These are phyloP conservation scores for Edolisoma coerulescens DNA, from an alignment of 2,113 vertebrate species.

Conservation along the genomic window DNA sequence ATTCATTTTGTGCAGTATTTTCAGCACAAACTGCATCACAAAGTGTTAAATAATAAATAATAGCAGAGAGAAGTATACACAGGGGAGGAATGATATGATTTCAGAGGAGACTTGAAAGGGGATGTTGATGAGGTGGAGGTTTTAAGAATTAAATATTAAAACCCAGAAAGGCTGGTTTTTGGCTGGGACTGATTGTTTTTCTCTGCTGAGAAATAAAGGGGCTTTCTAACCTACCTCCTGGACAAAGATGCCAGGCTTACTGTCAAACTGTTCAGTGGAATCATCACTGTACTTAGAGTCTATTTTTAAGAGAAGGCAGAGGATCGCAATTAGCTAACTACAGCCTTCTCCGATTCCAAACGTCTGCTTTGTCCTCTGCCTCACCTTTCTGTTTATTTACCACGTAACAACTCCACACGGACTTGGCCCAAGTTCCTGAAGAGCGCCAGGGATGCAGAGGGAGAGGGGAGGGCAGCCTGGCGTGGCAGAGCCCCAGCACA, in stretches of 20 bases:
- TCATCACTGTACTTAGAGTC: conserved; percentile 20
- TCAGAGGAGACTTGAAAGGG: conserved; percentile 41
- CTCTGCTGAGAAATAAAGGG: not conserved
- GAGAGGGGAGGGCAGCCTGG: not conserved
- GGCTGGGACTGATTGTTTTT: not conserved
- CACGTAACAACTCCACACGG: not conserved
- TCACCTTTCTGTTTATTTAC: conserved; percentile 26
- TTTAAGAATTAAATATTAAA: conserved; percentile 66
- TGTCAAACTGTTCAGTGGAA: not conserved
- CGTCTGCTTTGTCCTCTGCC: conserved; percentile 38
- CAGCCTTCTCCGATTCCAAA: conserved; percentile 38
- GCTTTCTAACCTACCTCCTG: not conserved
- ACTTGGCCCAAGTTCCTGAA: not conserved
- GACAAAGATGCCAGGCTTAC: not conserved
- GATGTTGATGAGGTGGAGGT: conserved; percentile 45
- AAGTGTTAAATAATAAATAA: conserved; percentile 66
- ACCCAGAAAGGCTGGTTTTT: not conserved
- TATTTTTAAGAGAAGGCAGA: conserved; percentile 54
- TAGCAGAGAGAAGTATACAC: conserved; percentile 10
- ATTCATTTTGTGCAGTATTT: not conserved
- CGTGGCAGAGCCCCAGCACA: not conserved
- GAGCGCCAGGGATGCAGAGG: not conserved
- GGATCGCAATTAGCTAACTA: conserved; percentile 24
- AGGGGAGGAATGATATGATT: conserved; percentile 33
- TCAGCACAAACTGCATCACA: conserved; percentile 45